Base-by-base conservation (phyloP, 2,113 vertebrate genomes). In the Crotalus tigris region DNA sequence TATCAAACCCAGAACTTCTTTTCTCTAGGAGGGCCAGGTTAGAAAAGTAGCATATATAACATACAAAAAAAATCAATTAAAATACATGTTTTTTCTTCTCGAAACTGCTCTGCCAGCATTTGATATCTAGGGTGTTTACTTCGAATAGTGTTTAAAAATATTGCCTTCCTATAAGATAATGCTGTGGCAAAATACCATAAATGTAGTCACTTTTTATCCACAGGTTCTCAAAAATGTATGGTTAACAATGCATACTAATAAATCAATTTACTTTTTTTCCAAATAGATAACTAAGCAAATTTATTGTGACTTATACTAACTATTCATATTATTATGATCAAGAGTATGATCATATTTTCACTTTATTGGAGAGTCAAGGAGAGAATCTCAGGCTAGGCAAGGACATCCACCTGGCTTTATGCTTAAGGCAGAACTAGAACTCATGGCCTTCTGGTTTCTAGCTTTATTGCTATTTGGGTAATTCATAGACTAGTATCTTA, bases 21-120 rank as follows among this genome's bases (percentile, higher is more conserved):
- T 95, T 95, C 58, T 61, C 55, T 90, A 39, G 21, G 92, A 3
- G n/a, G 94, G 81, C 44, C 93, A 81, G 90, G 94, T 89, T 19
- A 0, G 3, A 85, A 2, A 58, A 3, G 29, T 17, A 90, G 87
- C 49, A 69, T 92, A 9, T 0, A 1, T 3, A 85, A 0, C 0
- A 81, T 39, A 59, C 64, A 93, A 93, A 86, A 54, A 57, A 58
- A 93, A 90, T 94, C 94, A 53, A 44, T 92, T 46, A 85, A 9
- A 3, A 89, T 55, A 49, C 87, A 7, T 57, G 33, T 24, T 0
- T 44, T 0, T 44, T 94, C 0, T 92, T 92, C 0, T 44, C 1
- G 92, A 90, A 95, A 94, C 44, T 11, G 46, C 33, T 91, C 75
- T 0, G 92, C 93, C 81, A 55, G 0, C 51, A 1, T 93, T 95